These are phyloP conservation scores for Lasioglossum malachurum DNA, from an alignment of 2,888 invertebrate species.

Conservation along the genomic window DNA sequence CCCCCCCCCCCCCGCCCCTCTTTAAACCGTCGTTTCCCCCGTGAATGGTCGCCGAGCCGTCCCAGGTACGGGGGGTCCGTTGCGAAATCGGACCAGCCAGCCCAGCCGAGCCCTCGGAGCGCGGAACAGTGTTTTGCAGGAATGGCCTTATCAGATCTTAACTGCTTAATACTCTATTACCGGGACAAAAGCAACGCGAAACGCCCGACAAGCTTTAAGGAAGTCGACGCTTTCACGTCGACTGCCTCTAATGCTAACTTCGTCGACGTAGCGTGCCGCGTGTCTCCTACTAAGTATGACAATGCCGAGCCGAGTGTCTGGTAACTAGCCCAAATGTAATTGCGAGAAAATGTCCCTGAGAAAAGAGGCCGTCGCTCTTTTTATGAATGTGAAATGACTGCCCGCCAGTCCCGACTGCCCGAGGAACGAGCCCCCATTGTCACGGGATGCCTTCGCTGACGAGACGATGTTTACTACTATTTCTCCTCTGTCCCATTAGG, in stretches of 20 bases:
- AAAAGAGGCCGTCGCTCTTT: conserved; percentile 11
- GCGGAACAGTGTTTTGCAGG: conserved; percentile 48
- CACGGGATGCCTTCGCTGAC: neutral
- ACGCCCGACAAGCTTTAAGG: conserved; percentile 65
- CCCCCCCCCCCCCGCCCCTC: too few species aligned
- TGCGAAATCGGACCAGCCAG: conserved; percentile 23
- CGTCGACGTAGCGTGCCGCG: conserved; percentile 33
- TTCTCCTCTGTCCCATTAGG: neutral
- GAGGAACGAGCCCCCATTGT: neutral
- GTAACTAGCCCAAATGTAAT: conserved; percentile 59
- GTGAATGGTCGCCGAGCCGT: conserved; percentile 10
- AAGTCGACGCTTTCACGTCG: conserved; percentile 66
- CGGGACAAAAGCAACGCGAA: conserved; percentile 71
- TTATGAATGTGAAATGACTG: neutral
- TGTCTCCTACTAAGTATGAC: conserved; percentile 42
- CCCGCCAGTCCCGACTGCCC: neutral
- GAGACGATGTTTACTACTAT: conserved; percentile 12
- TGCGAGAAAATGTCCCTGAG: conserved; percentile 59
- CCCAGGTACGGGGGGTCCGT: neutral
- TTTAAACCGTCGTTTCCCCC: conserved; percentile 8
- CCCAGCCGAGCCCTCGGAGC: neutral
- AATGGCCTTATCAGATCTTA: conserved; percentile 71
- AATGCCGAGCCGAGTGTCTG: conserved; percentile 47
- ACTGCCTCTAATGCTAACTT: conserved; percentile 60
- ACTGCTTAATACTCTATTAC: conserved; percentile 76